Evolutionary conservation across 1,140 invertebrate species (phyloP).

Genomic region (Lepidostoma basale): DNA sequence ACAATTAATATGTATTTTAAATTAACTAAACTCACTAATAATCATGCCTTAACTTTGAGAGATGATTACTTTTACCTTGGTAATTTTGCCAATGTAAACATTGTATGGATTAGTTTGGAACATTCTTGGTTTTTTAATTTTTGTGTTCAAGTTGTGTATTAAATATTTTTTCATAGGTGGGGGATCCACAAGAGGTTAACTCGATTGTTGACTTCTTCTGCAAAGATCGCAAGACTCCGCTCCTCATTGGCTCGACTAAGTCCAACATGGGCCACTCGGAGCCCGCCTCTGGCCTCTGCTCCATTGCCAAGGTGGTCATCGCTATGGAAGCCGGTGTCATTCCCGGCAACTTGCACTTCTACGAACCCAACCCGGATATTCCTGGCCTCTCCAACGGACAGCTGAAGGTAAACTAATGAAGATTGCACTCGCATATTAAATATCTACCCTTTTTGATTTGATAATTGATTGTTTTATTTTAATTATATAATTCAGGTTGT

Average conservation of each 20-base stretch:
- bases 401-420: slow-evolving; percentile 65
- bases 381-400: slow-evolving; percentile 84
- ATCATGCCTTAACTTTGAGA: too few relatives aligned
- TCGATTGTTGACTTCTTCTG: slow-evolving; percentile 93
- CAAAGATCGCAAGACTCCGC: slow-evolving; percentile 75
- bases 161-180: slow-evolving; percentile 60
- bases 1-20: too few relatives aligned
- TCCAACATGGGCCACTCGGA: slow-evolving; percentile 98
- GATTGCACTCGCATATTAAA: not conserved
- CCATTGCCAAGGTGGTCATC: slow-evolving; percentile 88
- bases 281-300: slow-evolving; percentile 89
- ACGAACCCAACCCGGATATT: slow-evolving; percentile 86
- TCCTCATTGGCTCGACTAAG: slow-evolving; percentile 94
- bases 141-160: too few relatives aligned
- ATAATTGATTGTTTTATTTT: not conserved
- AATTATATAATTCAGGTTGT: slow-evolving; percentile 68
- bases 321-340: slow-evolving; percentile 88
- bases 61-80: too few relatives aligned
- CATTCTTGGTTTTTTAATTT: too few relatives aligned
- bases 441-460: not conserved
- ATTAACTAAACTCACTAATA: too few relatives aligned
- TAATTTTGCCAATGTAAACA: too few relatives aligned
- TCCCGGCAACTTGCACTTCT: slow-evolving; percentile 90
- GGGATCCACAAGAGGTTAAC: slow-evolving; percentile 96
- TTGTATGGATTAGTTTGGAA: too few relatives aligned